phyloP scores from a whole-genome alignment of 1,140 invertebrate species.

The Charaxes varanes region DNA sequence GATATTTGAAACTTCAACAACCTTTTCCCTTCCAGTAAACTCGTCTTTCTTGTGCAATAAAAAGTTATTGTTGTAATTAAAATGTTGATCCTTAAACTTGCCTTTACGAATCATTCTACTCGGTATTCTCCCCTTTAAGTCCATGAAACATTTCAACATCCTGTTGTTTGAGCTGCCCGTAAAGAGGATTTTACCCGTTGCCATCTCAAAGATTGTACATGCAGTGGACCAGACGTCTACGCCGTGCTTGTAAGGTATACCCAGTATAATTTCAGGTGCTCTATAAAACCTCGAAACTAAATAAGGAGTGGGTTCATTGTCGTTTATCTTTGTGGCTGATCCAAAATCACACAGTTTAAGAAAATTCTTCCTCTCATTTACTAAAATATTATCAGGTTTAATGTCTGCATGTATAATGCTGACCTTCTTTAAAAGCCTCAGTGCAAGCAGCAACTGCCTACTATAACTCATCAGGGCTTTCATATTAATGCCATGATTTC shows the following conservation, averaged over 20 bases:
- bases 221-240: constrained; percentile 99
- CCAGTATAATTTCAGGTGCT: constrained; percentile 98
- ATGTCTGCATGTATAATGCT: constrained; percentile 99
- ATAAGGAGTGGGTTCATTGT: constrained; percentile 99
- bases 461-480: constrained; percentile 98
- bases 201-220: constrained; percentile 98
- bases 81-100: constrained; percentile 96
- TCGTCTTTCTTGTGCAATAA: constrained; percentile 97
- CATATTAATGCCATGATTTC: constrained; percentile 97
- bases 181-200: constrained; percentile 98
- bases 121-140: constrained; percentile 95
- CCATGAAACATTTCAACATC: constrained; percentile 99
- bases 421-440: constrained; percentile 95
- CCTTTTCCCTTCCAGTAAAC: constrained; percentile 96
- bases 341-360: constrained; percentile 99
- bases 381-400: constrained; percentile 99
- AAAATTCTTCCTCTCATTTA: constrained; percentile 97
- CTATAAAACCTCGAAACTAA: constrained; percentile 98
- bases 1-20: constrained; percentile 92
- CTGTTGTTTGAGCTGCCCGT: constrained; percentile 98
- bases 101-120: constrained; percentile 96
- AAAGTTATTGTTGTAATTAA: constrained; percentile 97
- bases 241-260: constrained; percentile 95
- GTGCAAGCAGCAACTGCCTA: constrained; percentile 94
- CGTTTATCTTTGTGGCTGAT: constrained; percentile 95